Evolutionary conservation across 2,113 vertebrate genomes (phyloP).

Genomic region (Campylomormyrus numenius): DNA sequence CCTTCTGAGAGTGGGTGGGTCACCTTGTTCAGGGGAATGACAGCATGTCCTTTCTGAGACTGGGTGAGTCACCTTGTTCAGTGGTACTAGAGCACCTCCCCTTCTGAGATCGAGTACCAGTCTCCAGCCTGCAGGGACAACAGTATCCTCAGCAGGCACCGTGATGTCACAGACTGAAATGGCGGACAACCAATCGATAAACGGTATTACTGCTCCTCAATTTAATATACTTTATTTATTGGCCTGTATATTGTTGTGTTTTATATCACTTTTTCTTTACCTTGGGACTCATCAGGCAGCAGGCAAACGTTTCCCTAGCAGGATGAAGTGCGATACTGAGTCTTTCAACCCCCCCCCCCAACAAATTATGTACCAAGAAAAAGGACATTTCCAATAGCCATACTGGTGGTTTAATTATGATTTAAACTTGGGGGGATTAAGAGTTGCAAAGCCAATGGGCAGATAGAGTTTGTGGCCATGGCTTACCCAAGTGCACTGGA

Average conservation of each 20-base stretch:
- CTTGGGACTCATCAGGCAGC: slow-evolving; percentile 35
- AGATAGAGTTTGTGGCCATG: not conserved
- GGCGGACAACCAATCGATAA: slow-evolving; percentile 54
- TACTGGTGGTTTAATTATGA: slow-evolving; percentile 16
- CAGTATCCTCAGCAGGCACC: not conserved
- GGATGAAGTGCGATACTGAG: slow-evolving; percentile 7
- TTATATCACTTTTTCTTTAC: slow-evolving; percentile 59
- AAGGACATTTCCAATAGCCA: slow-evolving; percentile 9
- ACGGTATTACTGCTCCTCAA: slow-evolving; percentile 54
- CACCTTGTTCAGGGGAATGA: not conserved
- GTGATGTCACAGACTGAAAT: slow-evolving; percentile 12
- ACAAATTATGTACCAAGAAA: slow-evolving; percentile 17
- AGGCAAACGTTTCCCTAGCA: slow-evolving; percentile 19
- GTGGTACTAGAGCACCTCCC: slow-evolving; percentile 2
- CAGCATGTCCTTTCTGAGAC: not conserved
- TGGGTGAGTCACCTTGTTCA: not conserved
- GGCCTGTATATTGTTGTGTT: slow-evolving; percentile 63
- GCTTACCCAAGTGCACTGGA: not conserved
- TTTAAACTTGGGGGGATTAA: slow-evolving; percentile 8
- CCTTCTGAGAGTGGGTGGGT: not conserved
- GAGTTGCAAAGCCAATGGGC: not conserved
- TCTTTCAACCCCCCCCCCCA: not conserved
- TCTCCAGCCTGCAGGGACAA: not conserved
- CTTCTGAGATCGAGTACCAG: not conserved
- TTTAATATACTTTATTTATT: slow-evolving; percentile 63